Base-by-base conservation (phyloP, 2,113 vertebrate species). In the Pseudorectes ferrugineus region DNA sequence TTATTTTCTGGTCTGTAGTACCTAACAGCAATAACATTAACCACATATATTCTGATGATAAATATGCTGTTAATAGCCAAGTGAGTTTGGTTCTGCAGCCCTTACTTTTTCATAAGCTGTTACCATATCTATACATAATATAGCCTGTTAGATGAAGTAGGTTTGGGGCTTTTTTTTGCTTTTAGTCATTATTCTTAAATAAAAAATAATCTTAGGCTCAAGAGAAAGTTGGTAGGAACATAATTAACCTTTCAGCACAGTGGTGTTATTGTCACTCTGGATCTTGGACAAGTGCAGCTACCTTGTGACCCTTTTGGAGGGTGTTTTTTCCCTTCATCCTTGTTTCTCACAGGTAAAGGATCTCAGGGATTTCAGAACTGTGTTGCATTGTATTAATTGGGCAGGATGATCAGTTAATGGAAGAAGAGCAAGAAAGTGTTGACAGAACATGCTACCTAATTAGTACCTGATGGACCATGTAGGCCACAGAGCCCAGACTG, bases 341-440 rank as follows among this genome's bases (percentile, higher is more conserved):
- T 83, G 36, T 83, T 54, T 94, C 81, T 95, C 72, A 40, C 73
- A 94, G 88, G 73, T 93, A 86, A 94, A 96, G 89, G n/a, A 92
- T 93, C 91, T 94, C 51, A 61, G 94, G 89, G 95, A 97, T 94
- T 96, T 95, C 73, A 77, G 75, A 92, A 80, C 66, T 88, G 31
- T 90, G 81, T 86, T 91, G 82, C 94, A 84, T 92, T 96, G 88
- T 96, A 97, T 97, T 98, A 97, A 95, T 95, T 96, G 95, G 96
- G 96, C 96, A 98, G 96, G 97, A 87, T 95, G 98, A 98, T 98
- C 97, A 98, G 68, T 98, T 98, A 98, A 97, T 97, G 96, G 95
- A 96, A 96, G 79, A 96, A 84, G 93, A 97, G 94, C 95, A 95
- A 83, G 94, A 62, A 97, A 96, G 96, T 75, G 85, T 97, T 98